phyloP scores from a whole-genome alignment of 2,888 invertebrate species.

The Orthosia gracilis region DNA sequence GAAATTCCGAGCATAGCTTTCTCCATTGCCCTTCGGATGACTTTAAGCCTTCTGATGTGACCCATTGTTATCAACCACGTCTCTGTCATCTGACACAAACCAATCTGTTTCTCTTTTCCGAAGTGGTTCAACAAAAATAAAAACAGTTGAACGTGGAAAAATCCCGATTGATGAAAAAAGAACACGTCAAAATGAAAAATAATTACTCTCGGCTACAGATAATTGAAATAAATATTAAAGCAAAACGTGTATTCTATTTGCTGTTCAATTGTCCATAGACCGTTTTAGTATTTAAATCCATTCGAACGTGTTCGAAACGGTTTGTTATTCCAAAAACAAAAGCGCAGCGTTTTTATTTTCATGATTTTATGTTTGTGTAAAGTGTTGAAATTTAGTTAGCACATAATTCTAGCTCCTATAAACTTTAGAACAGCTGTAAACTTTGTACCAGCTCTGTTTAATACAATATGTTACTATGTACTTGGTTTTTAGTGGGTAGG shows the following conservation, averaged over 20 bases:
- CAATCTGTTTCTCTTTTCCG: conserved; percentile 26
- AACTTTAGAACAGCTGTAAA: conserved; percentile 30
- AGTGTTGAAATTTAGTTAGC: conserved; percentile 19
- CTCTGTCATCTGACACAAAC: background rate
- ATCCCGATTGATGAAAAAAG: conserved; percentile 1
- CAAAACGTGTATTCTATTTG: conserved; percentile 20
- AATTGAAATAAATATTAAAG: conserved; percentile 8
- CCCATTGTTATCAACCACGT: too few species aligned
- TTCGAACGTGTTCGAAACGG: conserved; percentile 19
- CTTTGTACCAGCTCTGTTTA: conserved; percentile 2
- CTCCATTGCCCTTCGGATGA: too few species aligned
- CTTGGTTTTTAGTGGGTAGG: conserved; percentile 17
- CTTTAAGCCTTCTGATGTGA: too few species aligned
- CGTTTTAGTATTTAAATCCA: conserved; percentile 15
- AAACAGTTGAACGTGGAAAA: conserved; percentile 5
- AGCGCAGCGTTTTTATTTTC: conserved; percentile 4
- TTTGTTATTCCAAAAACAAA: conserved; percentile 25
- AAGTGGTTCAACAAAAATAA: background rate
- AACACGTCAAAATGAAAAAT: background rate
- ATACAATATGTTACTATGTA: conserved; percentile 11
- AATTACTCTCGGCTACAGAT: background rate
- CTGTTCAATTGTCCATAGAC: conserved; percentile 6
- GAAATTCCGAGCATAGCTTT: too few species aligned
- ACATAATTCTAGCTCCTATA: conserved; percentile 24
- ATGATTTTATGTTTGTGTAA: background rate